Evolutionary conservation across 1,140 invertebrate genomes (phyloP).

Genomic region (Eriosoma lanigerum): DNA sequence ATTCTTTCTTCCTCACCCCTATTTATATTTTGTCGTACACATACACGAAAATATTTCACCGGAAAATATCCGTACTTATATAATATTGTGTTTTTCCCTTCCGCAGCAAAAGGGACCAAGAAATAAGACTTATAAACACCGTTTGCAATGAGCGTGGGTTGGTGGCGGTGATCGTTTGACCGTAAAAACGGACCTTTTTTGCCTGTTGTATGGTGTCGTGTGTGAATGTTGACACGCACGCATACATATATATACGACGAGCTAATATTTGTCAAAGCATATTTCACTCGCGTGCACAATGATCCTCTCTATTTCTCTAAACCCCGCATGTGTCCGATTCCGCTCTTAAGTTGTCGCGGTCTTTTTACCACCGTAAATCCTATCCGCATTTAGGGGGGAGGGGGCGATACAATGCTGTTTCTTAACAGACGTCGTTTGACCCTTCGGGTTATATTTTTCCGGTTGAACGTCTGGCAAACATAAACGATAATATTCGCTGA

Average conservation of each 20-base stretch:
- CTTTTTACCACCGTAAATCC: not conserved
- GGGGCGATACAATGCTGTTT: too few relatives aligned
- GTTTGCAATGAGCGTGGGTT: not conserved
- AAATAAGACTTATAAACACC: slow-evolving; percentile 43
- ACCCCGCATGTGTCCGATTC: not conserved
- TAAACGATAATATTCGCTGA: not conserved
- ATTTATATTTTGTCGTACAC: too few relatives aligned
- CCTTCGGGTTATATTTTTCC: not conserved
- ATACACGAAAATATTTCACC: not conserved
- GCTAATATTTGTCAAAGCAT: slow-evolving; percentile 50
- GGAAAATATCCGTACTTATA: slow-evolving; percentile 20
- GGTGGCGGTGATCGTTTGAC: slow-evolving; percentile 36
- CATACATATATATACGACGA: not conserved
- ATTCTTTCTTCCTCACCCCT: too few relatives aligned
- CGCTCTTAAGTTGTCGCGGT: not conserved
- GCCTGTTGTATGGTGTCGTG: too few relatives aligned
- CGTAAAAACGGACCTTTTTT: slow-evolving; percentile 41
- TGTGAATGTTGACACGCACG: slow-evolving; percentile 31
- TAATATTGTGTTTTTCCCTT: not conserved
- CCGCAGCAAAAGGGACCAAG: not conserved
- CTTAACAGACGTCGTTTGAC: slow-evolving; percentile 24
- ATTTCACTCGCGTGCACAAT: slow-evolving; percentile 40
- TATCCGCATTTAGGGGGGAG: not conserved
- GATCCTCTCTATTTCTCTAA: not conserved
- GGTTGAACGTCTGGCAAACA: not conserved